phyloP scores from a whole-genome alignment of 1,140 invertebrate genomes.

The Ylistrum balloti region DNA sequence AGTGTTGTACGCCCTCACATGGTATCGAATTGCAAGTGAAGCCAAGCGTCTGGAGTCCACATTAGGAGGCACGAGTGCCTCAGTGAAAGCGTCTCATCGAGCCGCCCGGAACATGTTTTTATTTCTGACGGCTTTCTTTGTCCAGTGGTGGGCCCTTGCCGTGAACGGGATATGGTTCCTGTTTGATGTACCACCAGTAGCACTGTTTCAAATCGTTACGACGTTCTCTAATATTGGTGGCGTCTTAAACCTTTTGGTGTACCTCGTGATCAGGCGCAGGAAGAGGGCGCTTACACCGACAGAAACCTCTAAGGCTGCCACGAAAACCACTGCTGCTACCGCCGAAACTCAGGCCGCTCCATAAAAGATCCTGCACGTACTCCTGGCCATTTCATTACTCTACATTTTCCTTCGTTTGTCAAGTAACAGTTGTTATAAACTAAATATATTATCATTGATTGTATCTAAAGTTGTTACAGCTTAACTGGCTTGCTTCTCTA shows the following conservation, averaged over 20 bases:
- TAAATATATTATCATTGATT: too few species aligned
- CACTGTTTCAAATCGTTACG: conserved; percentile 60
- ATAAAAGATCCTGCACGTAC: too few species aligned
- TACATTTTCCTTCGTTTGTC: too few species aligned
- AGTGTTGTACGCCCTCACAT: conserved; percentile 63
- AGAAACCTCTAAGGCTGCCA: not conserved
- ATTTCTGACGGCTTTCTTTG: conserved; percentile 55
- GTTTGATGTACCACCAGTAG: conserved; percentile 55
- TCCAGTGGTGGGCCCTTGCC: conserved; percentile 54
- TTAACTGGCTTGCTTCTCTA: too few species aligned
- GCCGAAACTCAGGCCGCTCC: too few species aligned
- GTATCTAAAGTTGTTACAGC: too few species aligned
- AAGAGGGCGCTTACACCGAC: conserved; percentile 10
- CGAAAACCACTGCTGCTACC: not conserved
- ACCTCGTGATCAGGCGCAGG: conserved; percentile 60
- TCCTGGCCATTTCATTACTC: too few species aligned
- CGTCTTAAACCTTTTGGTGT: conserved; percentile 61
- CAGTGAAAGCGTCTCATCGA: conserved; percentile 45
- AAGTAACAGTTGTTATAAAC: too few species aligned
- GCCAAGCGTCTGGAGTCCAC: conserved; percentile 49
- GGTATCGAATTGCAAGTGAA: conserved; percentile 58
- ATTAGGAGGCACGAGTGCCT: conserved; percentile 45
- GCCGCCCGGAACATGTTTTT: conserved; percentile 53
- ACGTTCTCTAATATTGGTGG: conserved; percentile 67
- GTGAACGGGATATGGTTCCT: conserved; percentile 60